Base-by-base conservation (phyloP, 1,140 invertebrate genomes). In the Drosophila ananassae region DNA sequence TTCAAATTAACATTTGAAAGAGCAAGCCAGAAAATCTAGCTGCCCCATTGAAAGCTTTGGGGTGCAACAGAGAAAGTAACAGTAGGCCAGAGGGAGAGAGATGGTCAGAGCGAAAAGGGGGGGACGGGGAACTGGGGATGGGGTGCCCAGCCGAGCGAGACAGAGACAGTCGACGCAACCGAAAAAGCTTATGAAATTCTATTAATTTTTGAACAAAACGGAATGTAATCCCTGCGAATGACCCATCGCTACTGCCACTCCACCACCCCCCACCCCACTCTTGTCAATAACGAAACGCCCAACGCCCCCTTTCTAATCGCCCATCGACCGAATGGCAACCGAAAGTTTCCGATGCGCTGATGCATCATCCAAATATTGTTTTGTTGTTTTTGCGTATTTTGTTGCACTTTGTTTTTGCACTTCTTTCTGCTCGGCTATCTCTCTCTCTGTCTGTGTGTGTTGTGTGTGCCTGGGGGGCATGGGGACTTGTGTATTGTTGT, bases 191-290 rank as follows among this genome's bases (percentile, higher is more conserved):
- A 87, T 83, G 84, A 89, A 89, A 89, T 89, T 89, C 84, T 89
- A 89, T 89, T 89, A 89, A 89, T 89, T 89, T 89, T 89, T 89
- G 84, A 89, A 89, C 82, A 78, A 89, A 89, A 89, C 82, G 85
- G 79, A 73, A 87, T 89, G 79, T 89, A 89, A 79, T 74, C 66
- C 72, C 53, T 64, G 60, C 67, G 51, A 69, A 56, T 69, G 66
- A 52, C 30, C 68, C 51, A 51, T 57, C 22, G 12, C 44, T 41
- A n/a, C 10, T 37, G 34, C 50, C 25, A 7, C 25, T 28, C 25
- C 25, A 4, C 25, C 7, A 6, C 25, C 25, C 5, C 25, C 25
- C 25, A 6, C 12, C 24, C 2, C 48, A 7, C 22, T 25, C 12
- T 50, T 24, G 10, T n/a, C 57, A 47, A 41, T 46, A 17, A 17